A percentile compares a stretch with the other conserved stretches of the same genome.
Conservation (phyloP, 2,797 vertebrate species). For the Atherinosoma microstoma region DNA sequence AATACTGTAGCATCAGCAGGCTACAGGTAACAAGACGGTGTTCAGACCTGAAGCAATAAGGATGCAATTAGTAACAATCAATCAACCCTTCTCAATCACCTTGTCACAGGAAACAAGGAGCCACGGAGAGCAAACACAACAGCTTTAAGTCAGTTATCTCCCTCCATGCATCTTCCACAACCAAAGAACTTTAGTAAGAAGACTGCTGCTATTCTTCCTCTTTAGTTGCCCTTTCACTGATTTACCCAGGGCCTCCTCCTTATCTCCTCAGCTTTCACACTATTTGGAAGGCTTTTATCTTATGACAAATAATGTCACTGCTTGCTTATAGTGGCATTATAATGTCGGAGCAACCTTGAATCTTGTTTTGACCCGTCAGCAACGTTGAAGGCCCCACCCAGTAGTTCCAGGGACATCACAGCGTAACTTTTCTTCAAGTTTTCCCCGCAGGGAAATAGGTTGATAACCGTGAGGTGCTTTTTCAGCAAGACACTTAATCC, state of each 20-base stretch:
- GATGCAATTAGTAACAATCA: not conserved
- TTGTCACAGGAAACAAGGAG: not conserved
- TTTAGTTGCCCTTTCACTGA: not conserved
- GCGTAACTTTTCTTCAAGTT: conserved; percentile 4
- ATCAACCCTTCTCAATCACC: not conserved
- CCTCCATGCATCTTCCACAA: too few species aligned
- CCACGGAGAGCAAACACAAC: not conserved
- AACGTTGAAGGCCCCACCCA: not conserved
- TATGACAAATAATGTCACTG: not conserved
- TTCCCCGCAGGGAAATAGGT: conserved; percentile 1
- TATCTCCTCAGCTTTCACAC: not conserved
- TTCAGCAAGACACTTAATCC: conserved; percentile 32
- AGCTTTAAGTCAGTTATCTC: not conserved
- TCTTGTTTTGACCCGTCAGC: not conserved
- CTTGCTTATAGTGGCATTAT: not conserved
- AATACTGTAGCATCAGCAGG: not conserved
- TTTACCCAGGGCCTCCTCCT: not conserved
- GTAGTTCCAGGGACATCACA: not conserved
- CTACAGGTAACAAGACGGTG: not conserved
- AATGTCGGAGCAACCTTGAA: not conserved
- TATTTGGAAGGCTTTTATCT: not conserved
- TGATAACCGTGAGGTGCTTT: conserved; percentile 17
- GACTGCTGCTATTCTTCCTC: not conserved
- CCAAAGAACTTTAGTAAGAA: too few species aligned
- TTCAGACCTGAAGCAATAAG: not conserved